phyloP scores from a whole-genome alignment of 2,113 vertebrate species.

The Sturnus vulgaris region DNA sequence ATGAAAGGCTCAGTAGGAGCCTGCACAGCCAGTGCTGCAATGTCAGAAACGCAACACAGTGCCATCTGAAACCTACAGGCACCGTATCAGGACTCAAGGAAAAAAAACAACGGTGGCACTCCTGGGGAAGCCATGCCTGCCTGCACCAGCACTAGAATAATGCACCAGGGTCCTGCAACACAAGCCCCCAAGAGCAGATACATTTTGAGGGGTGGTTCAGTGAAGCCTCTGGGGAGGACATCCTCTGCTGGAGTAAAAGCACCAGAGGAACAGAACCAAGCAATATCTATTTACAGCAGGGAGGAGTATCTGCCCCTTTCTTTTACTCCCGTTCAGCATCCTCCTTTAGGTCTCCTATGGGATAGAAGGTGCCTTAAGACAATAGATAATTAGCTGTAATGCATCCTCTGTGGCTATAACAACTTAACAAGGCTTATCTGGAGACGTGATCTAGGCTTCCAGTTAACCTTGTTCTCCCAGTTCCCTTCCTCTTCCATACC shows the following conservation, averaged over 20 bases:
- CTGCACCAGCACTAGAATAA: not conserved
- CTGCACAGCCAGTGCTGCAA: conserved; percentile 22
- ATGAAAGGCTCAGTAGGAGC: conserved; percentile 37
- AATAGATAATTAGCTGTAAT: not conserved
- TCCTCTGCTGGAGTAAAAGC: not conserved
- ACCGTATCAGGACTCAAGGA: not conserved
- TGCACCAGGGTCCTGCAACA: not conserved
- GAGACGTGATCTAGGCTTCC: not conserved
- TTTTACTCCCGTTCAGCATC: not conserved
- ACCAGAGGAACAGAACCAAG: not conserved
- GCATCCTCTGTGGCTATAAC: not conserved
- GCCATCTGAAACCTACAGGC: conserved; percentile 33
- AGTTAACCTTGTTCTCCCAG: conserved; percentile 51
- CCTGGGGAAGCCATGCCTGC: not conserved
- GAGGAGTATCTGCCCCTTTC: not conserved
- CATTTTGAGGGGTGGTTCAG: not conserved
- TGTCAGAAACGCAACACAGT: conserved; percentile 19
- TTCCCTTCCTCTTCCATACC: not conserved
- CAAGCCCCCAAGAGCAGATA: not conserved
- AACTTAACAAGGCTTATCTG: conserved; percentile 25
- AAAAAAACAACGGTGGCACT: not conserved
- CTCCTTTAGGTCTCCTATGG: not conserved
- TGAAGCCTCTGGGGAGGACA: not conserved
- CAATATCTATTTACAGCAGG: not conserved
- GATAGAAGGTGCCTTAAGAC: not conserved